phyloP scores from a whole-genome alignment of 2,113 vertebrate species.

The Chaetorhynchus papuensis region DNA sequence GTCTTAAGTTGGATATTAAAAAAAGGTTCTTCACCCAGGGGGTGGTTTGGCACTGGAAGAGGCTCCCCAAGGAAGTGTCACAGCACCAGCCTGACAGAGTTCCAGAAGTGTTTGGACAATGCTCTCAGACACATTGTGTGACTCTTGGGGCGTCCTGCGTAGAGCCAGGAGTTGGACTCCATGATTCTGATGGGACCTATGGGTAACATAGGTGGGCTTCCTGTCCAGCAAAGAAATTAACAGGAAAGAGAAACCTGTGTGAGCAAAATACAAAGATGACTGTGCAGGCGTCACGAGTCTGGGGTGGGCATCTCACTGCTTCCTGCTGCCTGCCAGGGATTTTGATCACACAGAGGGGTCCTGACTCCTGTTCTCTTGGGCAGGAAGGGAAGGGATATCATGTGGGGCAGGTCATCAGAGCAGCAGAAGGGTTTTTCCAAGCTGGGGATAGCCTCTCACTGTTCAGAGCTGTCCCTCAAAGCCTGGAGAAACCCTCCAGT shows the following conservation, averaged over 20 bases:
- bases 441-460: accelerated
- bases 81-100: background rate
- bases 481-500: background rate
- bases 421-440: background rate
- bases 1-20: background rate
- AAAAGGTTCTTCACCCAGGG: background rate
- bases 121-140: background rate
- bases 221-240: background rate
- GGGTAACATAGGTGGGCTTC: accelerated
- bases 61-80: background rate
- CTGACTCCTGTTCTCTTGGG: background rate
- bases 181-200: background rate
- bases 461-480: background rate
- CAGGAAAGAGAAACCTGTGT: background rate
- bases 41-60: accelerated
- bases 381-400: background rate
- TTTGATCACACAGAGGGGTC: accelerated
- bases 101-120: background rate
- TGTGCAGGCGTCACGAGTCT: accelerated
- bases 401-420: background rate
- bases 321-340: background rate
- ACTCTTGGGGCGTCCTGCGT: background rate
- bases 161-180: background rate
- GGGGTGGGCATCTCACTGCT: background rate
- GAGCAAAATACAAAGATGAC: background rate